phyloP scores from a whole-genome alignment of 1,140 invertebrate species.

The Thalassaphorura encarpata region DNA sequence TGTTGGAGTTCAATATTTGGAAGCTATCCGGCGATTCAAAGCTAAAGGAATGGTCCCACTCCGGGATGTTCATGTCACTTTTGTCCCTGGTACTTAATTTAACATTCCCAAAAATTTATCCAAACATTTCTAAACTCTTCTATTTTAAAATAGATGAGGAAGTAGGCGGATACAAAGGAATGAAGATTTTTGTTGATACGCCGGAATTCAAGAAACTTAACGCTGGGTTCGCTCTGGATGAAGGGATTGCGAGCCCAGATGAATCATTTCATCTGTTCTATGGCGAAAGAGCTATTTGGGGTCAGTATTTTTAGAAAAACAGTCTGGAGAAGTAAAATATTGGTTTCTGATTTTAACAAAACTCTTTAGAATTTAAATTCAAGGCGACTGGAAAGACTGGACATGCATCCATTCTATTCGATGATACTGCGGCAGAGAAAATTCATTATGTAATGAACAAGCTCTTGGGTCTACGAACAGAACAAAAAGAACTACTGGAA shows the following conservation, averaged over 20 bases:
- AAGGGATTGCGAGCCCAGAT: slow-evolving; percentile 60
- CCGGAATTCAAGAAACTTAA: slow-evolving; percentile 70
- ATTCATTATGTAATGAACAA: slow-evolving; percentile 60
- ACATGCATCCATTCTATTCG: slow-evolving; percentile 72
- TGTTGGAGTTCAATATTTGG: slow-evolving; percentile 68
- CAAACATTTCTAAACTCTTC: not conserved
- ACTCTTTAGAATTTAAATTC: slow-evolving; percentile 23
- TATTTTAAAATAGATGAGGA: slow-evolving; percentile 65
- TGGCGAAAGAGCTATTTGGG: slow-evolving; percentile 62
- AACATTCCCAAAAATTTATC: not conserved
- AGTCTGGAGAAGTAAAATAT: not conserved
- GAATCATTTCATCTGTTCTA: slow-evolving; percentile 62
- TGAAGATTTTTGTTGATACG: slow-evolving; percentile 67
- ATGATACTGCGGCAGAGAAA: slow-evolving; percentile 77
- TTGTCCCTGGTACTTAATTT: slow-evolving; percentile 49
- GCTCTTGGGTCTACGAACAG: slow-evolving; percentile 59
- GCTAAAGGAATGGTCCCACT: slow-evolving; percentile 45
- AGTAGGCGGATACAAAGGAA: slow-evolving; percentile 72
- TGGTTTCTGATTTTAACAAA: not conserved
- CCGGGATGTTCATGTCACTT: slow-evolving; percentile 63
- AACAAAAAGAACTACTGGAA: slow-evolving; percentile 53
- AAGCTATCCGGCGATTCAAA: slow-evolving; percentile 60
- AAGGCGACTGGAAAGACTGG: slow-evolving; percentile 59
- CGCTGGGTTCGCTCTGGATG: slow-evolving; percentile 83
- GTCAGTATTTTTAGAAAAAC: slow-evolving; percentile 43